phyloP scores from a whole-genome alignment of 2,113 vertebrate species.

The Trinectes maculatus region DNA sequence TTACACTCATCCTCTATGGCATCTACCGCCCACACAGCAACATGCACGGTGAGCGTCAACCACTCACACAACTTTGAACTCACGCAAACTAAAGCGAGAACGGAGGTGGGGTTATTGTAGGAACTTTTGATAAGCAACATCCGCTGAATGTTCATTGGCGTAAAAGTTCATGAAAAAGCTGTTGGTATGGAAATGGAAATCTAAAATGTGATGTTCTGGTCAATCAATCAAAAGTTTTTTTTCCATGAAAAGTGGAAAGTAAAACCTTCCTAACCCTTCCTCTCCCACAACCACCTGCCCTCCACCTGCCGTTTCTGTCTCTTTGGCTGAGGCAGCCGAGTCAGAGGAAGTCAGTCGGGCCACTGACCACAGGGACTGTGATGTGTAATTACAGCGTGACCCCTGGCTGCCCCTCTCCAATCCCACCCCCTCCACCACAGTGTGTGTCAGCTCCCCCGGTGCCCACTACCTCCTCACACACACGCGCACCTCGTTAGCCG shows the following conservation, averaged over 20 bases:
- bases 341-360: conserved; percentile 40
- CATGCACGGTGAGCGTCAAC: conserved; percentile 35
- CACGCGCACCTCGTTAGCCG: conserved; percentile 70
- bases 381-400: conserved; percentile 79
- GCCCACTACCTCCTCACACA: conserved; percentile 38
- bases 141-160: conserved; percentile 1
- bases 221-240: conserved; percentile 1
- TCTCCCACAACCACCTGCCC: conserved; percentile 7
- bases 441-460: conserved; percentile 54
- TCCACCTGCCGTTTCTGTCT: conserved; percentile 36
- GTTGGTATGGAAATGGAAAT: not conserved
- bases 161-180: not conserved
- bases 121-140: conserved; percentile 4
- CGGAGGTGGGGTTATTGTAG: conserved; percentile 11
- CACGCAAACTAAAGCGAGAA: conserved; percentile 27
- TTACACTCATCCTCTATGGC: conserved; percentile 73
- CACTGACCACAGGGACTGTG: conserved; percentile 71
- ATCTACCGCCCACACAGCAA: conserved; percentile 59
- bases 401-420: conserved; percentile 52
- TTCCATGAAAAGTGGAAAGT: too few species aligned
- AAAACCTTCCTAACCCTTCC: not conserved
- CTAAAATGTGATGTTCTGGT: not conserved
- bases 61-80: conserved; percentile 24
- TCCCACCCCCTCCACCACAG: conserved; percentile 26
- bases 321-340: conserved; percentile 21